Evolutionary conservation across 2,888 invertebrate genomes (phyloP), one percentile per base, ranked within the genome.

Genomic region (Saturnia pavonia): DNA sequence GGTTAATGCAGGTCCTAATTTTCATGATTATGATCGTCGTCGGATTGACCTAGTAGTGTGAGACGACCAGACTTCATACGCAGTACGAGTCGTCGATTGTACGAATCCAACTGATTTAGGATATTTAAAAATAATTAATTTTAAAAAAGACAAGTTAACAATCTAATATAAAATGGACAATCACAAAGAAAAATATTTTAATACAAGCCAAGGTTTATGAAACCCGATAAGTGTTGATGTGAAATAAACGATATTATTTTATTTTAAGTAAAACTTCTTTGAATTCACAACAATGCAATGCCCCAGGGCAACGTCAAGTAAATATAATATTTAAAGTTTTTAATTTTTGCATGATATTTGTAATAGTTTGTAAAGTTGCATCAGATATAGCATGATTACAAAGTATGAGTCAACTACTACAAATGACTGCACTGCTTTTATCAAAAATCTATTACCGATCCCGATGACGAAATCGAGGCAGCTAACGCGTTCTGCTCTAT

Each of bases 361-460:
- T 84, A 86, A 73, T 71, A 71, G 66, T 77, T 74, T 70, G 67
- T 42, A 69, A 12, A 78, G 80, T 89, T 88, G 86, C 89, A 75
- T 89, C 89, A 89, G 85, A 80, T 71, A 81, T 84, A 85, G 79
- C 84, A 78, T 77, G 82, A 83, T 79, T 27, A 34, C 16, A 57
- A 25, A 3, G 22, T 14, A 57, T 11, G 25, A 12, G 25, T 25
- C 57, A 25, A 57, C 12, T 25, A 25, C 4, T 12, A 11, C 25
- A 25, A 57, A 57, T 25, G 8, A 57, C 25, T 25, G 9, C 25
- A 25, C n/a, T n/a, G n/a, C n/a, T n/a, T n/a, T n/a, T n/a, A n/a
- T n/a, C n/a, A n/a, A n/a, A n/a, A n/a, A n/a, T n/a, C n/a, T n/a
- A n/a, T n/a, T n/a, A n/a, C n/a, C n/a, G n/a, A n/a, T n/a, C n/a